A percentile compares a stretch with the other conserved stretches of the same genome.
Evolutionary conservation across 2,113 vertebrate species (phyloP).

Genomic region (Kobus ellipsiprymnus): DNA sequence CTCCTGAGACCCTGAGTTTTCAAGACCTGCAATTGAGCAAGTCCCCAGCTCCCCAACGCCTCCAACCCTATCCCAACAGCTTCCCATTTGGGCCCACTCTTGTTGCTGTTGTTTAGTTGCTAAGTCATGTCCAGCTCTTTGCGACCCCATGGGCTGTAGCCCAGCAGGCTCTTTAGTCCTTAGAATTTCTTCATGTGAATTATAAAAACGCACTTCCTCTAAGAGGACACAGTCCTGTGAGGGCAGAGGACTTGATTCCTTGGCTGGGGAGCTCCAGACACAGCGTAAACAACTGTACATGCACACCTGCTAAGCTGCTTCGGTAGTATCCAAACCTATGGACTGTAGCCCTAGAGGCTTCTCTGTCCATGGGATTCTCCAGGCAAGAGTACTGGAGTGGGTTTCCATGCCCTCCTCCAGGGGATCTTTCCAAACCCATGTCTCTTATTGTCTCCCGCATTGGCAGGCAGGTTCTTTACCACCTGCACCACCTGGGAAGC

Average conservation of each 20-base stretch:
- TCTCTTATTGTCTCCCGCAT: not conserved
- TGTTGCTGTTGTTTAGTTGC: not conserved
- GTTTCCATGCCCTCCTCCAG: not conserved
- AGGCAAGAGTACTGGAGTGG: not conserved
- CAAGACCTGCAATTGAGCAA: not conserved
- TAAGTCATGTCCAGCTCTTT: not conserved
- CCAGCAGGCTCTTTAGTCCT: not conserved
- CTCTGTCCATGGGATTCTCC: not conserved
- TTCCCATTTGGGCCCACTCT: not conserved
- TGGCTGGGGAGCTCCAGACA: not conserved
- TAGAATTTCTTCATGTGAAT: not conserved
- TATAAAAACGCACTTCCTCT: not conserved
- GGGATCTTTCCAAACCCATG: not conserved
- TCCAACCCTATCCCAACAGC: not conserved
- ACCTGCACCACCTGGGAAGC: not conserved
- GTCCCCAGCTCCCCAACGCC: not conserved
- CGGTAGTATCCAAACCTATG: not conserved
- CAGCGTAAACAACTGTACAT: not conserved
- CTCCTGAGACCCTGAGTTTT: not conserved
- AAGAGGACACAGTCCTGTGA: not conserved
- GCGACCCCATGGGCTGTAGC: not conserved
- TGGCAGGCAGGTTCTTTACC: not conserved
- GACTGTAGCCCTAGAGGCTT: not conserved
- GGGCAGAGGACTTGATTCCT: not conserved
- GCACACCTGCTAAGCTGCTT: not conserved